Base-by-base conservation (phyloP, 92 coral and sea anemone species). In the Siderastrea radians region DNA sequence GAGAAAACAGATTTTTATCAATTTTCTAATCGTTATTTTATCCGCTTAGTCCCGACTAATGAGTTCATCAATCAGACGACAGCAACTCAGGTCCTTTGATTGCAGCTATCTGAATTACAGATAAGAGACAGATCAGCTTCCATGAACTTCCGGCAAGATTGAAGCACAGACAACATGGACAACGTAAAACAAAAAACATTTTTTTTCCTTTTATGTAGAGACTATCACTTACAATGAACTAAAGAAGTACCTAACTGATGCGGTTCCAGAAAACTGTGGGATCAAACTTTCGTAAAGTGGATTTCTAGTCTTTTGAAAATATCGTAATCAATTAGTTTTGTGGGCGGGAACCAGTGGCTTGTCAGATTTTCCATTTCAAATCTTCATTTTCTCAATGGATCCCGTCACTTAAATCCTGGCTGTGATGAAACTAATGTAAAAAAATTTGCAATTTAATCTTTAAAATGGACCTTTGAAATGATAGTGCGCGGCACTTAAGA, bases 301-400 rank as follows among this genome's bases (percentile, higher is more conserved):
- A 78, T 19, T 49, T n/a, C 47, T 38, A 12, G 3, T 26, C 38
- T 26, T 26, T 26, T 26, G 38, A 26, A 26, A 26, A 26, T 26
- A 26, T 26, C 38, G 38, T 49, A 49, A 79, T 79, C 70, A 79
- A 77, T 77, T 57, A 77, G 45, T 49, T 26, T 49, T 79, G 62
- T 15, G 17, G 10, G 48, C 11, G 58, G n/a, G 5, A 49, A 13
- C 15, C 68, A 50, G 44, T 48, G 9, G 10, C 13, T 43, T 49
- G 14, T 43, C 9, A 13, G 16, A 26, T n/a, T 75, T 75, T 75
- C 26, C 58, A 75, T 53, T 78, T 44, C 9, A 50, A 48, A 65
- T 45, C 9, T 26, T 19, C 55, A 62, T 62, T 50, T 78, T 46
- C 38, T 62, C 6, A 19, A 68, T 26, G 6, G 49, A 7, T 68